phyloP scores from a whole-genome alignment of 2,797 vertebrate species.

The Rhabdophis nuchalis region DNA sequence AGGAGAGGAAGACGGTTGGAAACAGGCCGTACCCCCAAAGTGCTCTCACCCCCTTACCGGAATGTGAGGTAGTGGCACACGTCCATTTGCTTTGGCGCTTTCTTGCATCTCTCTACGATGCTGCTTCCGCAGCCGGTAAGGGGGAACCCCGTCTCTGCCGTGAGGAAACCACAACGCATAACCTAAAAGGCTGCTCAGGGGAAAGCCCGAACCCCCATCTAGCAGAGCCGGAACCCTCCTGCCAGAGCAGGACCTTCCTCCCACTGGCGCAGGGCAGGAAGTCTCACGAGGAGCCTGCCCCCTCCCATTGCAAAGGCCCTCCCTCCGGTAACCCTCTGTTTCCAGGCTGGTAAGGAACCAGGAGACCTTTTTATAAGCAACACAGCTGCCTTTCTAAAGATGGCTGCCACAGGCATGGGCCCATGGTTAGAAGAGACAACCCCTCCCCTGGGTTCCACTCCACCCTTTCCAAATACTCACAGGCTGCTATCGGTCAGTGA shows the following conservation, averaged over 20 bases:
- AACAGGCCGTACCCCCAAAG: neutral
- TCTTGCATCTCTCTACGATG: constrained; percentile 97
- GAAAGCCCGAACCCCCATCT: neutral
- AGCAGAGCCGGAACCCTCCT: neutral
- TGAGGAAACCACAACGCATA: neutral
- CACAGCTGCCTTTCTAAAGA: neutral
- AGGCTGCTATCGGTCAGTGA: constrained; percentile 95
- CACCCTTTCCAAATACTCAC: constrained; percentile 72
- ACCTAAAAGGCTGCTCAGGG: neutral
- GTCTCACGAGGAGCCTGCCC: neutral
- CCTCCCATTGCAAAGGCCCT: neutral
- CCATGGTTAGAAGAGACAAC: neutral
- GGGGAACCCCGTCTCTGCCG: constrained; percentile 90
- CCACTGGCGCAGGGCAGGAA: neutral
- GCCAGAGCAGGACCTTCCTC: neutral
- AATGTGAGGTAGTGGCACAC: constrained; percentile 97
- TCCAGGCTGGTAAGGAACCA: neutral
- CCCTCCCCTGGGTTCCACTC: fast-evolving
- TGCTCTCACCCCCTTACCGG: constrained; percentile 78
- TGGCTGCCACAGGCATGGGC: neutral
- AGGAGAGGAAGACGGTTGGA: neutral
- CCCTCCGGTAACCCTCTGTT: neutral
- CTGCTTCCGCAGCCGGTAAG: constrained; percentile 89
- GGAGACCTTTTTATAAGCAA: neutral
- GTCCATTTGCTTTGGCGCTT: constrained; percentile 96